A percentile compares a stretch with the other conserved stretches of the same genome.
These are phyloP conservation scores for Macrosoma leucophasiata DNA, from an alignment of 2,888 invertebrate species.

Conservation along the genomic window DNA sequence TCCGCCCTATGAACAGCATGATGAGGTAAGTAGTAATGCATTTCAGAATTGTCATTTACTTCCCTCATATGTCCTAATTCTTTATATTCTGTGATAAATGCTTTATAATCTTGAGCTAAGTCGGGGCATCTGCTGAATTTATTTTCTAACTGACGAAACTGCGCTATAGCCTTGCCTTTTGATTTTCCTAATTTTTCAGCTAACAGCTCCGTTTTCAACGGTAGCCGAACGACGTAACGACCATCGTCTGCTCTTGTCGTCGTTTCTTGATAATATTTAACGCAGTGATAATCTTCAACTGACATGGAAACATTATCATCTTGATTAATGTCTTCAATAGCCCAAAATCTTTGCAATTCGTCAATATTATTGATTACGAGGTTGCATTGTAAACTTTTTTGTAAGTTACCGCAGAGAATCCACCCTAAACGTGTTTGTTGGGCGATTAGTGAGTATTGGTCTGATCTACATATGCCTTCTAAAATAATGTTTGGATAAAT, in stretches of 20 bases:
- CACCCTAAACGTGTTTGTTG: too few relatives aligned
- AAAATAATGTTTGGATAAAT: constrained; percentile 10
- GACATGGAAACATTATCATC: constrained; percentile 2
- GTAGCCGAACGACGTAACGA: constrained; percentile 12
- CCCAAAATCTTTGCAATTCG: constrained; percentile 11
- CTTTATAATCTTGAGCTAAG: constrained; percentile 12
- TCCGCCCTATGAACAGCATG: constrained; percentile 18
- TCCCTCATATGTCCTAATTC: constrained; percentile 14
- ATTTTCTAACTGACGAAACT: constrained; percentile 15
- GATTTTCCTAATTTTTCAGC: too few relatives aligned
- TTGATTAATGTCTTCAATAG: constrained; percentile 7
- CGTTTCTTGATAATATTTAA: constrained; percentile 6
- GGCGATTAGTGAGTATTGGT: constrained; percentile 12
- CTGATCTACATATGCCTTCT: too few relatives aligned
- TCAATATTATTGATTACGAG: constrained; percentile 5
- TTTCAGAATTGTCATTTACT: constrained; percentile 2
- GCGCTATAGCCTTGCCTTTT: constrained; percentile 16
- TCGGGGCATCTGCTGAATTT: constrained; percentile 10
- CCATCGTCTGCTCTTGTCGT: constrained; percentile 14
- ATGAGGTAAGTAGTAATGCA: constrained; percentile 21
- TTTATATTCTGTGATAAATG: constrained; percentile 14
- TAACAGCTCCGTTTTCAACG: constrained; percentile 13
- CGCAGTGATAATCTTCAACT: constrained; percentile 10
- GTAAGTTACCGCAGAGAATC: constrained; percentile 13
- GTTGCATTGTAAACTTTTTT: constrained; percentile 9